Percentiles rank a stretch among this genome's conserved stretches.
Conservation (phyloP, 2,797 vertebrate species). For the Mormyrops attenuatus region DNA sequence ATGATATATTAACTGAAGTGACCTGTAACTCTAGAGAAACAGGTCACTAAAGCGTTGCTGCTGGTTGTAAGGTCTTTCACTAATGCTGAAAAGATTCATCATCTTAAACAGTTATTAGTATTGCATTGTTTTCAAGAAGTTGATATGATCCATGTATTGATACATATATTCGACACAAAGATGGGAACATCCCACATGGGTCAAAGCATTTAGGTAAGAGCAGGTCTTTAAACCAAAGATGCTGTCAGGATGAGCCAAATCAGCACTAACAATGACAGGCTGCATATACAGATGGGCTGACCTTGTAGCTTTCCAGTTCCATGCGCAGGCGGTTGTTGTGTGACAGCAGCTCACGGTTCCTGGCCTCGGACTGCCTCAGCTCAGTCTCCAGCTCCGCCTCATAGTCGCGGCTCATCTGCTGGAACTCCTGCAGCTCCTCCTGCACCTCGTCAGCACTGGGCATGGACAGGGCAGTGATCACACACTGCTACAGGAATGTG, state of each 20-base stretch:
- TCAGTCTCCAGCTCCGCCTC: constrained; percentile 90
- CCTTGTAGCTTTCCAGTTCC: constrained; percentile 86
- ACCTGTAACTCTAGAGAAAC: background rate
- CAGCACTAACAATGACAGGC: background rate
- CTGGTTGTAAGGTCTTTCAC: background rate
- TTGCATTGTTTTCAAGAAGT: background rate
- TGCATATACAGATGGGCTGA: constrained; percentile 35
- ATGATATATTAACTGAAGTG: background rate
- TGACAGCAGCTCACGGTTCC: constrained; percentile 81
- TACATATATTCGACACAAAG: background rate
- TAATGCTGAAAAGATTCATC: background rate
- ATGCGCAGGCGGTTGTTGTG: constrained; percentile 77
- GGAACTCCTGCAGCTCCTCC: constrained; percentile 89
- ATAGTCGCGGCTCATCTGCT: constrained; percentile 93
- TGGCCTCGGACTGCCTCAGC: constrained; percentile 81
- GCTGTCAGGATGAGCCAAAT: background rate
- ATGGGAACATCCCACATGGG: background rate
- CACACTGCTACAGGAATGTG: background rate
- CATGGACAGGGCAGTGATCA: constrained; percentile 16
- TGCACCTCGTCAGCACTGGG: constrained; percentile 76
- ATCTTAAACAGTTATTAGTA: background rate
- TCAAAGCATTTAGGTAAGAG: background rate
- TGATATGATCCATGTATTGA: background rate
- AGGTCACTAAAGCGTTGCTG: background rate
- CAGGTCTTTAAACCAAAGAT: background rate